phyloP scores from a whole-genome alignment of 2,888 invertebrate genomes.

The Pteria penguin region DNA sequence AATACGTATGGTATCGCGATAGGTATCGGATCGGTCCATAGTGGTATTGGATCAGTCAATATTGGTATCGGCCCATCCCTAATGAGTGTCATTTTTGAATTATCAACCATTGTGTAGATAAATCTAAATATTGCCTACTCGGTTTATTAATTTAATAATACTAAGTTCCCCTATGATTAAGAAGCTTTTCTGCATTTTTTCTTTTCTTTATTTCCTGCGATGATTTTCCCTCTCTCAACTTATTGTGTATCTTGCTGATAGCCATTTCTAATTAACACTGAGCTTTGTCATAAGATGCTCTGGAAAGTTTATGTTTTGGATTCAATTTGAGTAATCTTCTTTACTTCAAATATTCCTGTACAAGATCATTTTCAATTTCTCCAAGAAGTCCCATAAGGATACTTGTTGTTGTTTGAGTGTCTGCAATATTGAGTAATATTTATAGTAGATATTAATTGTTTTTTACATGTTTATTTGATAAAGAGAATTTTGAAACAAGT shows the following conservation, averaged over 20 bases:
- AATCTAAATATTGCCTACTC: too few species aligned
- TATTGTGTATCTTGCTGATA: neutral
- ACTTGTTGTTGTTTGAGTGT: neutral
- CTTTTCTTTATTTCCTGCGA: neutral
- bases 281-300: neutral
- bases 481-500: too few species aligned
- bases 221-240: neutral
- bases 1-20: too few species aligned
- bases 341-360: neutral
- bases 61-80: too few species aligned
- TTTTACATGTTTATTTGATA: too few species aligned
- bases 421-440: too few species aligned
- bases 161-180: neutral
- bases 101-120: too few species aligned
- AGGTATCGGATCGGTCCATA: too few species aligned
- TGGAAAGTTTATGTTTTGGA: neutral
- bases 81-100: too few species aligned
- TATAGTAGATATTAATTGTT: too few species aligned
- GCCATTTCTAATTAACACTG: neutral
- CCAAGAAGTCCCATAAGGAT: neutral
- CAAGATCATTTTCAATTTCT: neutral
- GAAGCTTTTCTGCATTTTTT: neutral
- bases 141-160: constrained; percentile 5
- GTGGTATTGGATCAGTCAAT: too few species aligned
- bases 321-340: neutral